These are phyloP conservation scores for Paramacrobiotus metropolitanus DNA, from an alignment of 1,140 invertebrate species.

Conservation along the genomic window DNA sequence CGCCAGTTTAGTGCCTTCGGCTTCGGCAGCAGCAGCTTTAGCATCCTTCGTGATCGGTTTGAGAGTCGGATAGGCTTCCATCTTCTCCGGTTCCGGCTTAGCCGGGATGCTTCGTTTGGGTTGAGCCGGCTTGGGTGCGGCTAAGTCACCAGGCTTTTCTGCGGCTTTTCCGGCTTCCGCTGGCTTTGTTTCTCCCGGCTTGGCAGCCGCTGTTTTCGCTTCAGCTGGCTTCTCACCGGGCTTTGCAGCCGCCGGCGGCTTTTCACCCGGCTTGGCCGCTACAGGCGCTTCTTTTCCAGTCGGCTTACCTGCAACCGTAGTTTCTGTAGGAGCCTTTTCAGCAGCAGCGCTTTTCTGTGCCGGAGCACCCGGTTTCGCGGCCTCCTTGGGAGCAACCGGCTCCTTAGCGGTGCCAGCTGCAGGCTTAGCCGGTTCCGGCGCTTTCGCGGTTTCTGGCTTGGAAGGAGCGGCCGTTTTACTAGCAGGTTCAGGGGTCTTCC, in stretches of 20 bases:
- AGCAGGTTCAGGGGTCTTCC: not conserved
- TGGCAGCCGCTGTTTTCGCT: too few relatives aligned
- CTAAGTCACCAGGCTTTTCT: not conserved
- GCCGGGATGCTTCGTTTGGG: not conserved
- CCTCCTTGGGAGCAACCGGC: not conserved
- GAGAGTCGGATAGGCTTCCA: conserved; percentile 1
- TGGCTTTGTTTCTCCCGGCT: not conserved
- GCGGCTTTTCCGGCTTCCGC: not conserved
- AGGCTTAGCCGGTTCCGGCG: not conserved
- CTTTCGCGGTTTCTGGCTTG: not conserved
- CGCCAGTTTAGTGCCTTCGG: not conserved
- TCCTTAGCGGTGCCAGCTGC: not conserved
- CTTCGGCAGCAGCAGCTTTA: not conserved
- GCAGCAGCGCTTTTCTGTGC: not conserved
- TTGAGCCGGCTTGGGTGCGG: not conserved
- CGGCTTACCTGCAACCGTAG: not conserved
- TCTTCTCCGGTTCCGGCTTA: not conserved
- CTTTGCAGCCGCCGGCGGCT: not conserved
- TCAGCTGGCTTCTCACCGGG: not conserved
- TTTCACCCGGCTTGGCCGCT: not conserved
- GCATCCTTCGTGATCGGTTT: not conserved
- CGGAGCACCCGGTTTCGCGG: not conserved
- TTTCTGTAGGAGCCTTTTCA: not conserved
- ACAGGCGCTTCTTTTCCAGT: not conserved
- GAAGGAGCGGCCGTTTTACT: too few relatives aligned